Percentiles rank a stretch among this genome's conserved stretches.
These are phyloP conservation scores for Tautogolabrus adspersus DNA, from an alignment of 2,113 vertebrate genomes.

Conservation along the genomic window DNA sequence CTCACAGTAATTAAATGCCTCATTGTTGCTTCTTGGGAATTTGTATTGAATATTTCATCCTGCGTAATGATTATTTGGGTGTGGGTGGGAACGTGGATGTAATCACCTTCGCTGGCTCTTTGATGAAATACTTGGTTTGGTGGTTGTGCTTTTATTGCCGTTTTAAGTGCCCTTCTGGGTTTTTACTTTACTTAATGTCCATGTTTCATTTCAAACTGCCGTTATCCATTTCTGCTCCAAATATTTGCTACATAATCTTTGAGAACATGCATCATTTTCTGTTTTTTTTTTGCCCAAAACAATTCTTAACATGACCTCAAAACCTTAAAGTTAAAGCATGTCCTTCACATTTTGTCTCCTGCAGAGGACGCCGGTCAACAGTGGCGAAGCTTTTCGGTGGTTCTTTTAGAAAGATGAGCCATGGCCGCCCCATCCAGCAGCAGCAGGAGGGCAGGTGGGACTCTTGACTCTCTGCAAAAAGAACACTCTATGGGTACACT, in stretches of 20 bases:
- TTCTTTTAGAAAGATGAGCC: conserved; percentile 93
- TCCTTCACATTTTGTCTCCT: conserved; percentile 82
- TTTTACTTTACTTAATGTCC: conserved; percentile 53
- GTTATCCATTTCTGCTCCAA: conserved; percentile 11
- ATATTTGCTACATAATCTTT: conserved; percentile 2
- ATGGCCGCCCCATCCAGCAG: conserved; percentile 85
- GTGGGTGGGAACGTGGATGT: conserved; percentile 77
- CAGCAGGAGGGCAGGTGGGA: conserved; percentile 85
- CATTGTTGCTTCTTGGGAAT: conserved; percentile 85
- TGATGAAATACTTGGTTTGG: conserved; percentile 78
- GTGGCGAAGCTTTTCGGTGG: conserved; percentile 98
- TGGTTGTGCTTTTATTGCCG: conserved; percentile 47
- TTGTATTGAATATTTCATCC: conserved; percentile 82
- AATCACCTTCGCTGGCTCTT: conserved; percentile 80
- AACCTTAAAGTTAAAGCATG: conserved; percentile 44
- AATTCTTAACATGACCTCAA: background rate
- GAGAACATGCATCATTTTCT: background rate
- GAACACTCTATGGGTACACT: conserved; percentile 83
- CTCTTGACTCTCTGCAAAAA: conserved; percentile 89
- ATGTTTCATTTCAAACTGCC: conserved; percentile 21
- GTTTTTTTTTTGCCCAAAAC: background rate
- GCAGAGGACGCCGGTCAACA: conserved; percentile 98
- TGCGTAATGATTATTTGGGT: conserved; percentile 84
- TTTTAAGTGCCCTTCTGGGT: conserved; percentile 60
- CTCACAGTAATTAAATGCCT: conserved; percentile 85